phyloP scores from a whole-genome alignment of 2,888 invertebrate species.

The Schizaphis graminum region DNA sequence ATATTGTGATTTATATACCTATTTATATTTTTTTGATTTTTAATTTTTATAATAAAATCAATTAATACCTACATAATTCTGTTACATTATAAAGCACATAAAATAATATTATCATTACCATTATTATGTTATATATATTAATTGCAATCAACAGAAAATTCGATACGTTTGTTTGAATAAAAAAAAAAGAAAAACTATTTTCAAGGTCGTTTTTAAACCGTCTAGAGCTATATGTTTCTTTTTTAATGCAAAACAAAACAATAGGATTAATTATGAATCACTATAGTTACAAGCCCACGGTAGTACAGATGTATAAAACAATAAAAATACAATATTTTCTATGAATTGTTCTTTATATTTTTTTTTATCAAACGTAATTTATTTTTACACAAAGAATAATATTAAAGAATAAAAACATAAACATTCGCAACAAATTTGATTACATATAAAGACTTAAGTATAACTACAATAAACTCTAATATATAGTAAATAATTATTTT shows the following conservation, averaged over 20 bases:
- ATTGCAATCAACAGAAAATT: background rate
- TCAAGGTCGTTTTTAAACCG: background rate
- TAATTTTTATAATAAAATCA: background rate
- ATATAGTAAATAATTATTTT: background rate
- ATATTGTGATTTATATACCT: background rate
- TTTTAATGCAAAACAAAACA: background rate
- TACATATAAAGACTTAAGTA: background rate
- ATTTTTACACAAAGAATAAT: constrained; percentile 7
- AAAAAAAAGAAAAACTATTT: constrained; percentile 15
- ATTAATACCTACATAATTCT: background rate
- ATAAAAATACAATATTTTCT: constrained; percentile 7
- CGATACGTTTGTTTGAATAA: background rate
- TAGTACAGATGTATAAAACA: background rate
- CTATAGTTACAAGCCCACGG: background rate
- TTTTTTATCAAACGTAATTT: background rate
- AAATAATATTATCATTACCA: background rate
- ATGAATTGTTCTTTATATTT: background rate
- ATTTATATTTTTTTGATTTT: background rate
- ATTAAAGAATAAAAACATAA: background rate
- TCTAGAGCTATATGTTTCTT: background rate
- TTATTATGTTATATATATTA: background rate
- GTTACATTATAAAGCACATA: background rate
- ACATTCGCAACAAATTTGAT: background rate
- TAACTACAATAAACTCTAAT: background rate
- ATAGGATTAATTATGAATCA: background rate